phyloP scores from a whole-genome alignment of 1,140 invertebrate species.

The Drepana arcuata region DNA sequence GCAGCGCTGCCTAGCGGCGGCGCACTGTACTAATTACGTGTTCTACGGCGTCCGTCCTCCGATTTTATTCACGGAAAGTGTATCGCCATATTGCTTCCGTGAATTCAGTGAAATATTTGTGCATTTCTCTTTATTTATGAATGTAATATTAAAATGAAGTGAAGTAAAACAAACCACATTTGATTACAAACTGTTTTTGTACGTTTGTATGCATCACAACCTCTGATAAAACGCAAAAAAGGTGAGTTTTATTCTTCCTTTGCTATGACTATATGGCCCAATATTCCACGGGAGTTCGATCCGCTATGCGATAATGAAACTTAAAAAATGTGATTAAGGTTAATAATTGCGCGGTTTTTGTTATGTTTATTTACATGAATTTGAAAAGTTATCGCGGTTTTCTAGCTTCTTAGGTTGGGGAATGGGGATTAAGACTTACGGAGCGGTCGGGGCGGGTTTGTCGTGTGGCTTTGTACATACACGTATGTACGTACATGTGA shows the following conservation, averaged over 20 bases:
- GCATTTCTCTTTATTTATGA: constrained; percentile 66
- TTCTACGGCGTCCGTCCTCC: constrained; percentile 70
- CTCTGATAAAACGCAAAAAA: constrained; percentile 46
- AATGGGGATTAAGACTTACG: no score
- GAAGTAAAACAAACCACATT: constrained; percentile 47
- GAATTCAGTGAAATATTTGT: constrained; percentile 66
- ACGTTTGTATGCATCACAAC: constrained; percentile 39
- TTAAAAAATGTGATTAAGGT: constrained; percentile 73
- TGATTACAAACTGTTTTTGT: constrained; percentile 25
- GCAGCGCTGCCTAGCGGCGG: constrained; percentile 44
- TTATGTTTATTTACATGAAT: constrained; percentile 73
- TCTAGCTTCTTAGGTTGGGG: constrained; percentile 45
- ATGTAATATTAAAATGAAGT: constrained; percentile 64
- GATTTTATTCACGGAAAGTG: constrained; percentile 69
- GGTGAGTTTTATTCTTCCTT: constrained; percentile 69
- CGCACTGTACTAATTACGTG: constrained; percentile 66
- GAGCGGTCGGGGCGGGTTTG: constrained; percentile 46
- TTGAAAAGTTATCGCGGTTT: constrained; percentile 71
- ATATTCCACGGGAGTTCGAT: constrained; percentile 72
- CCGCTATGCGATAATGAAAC: constrained; percentile 74
- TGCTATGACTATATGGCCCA: constrained; percentile 73
- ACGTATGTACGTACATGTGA: constrained; percentile 67
- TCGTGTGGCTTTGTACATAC: constrained; percentile 57
- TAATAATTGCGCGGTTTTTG: constrained; percentile 73
- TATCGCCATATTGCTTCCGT: constrained; percentile 72